Percentiles rank a stretch among this genome's conserved stretches.
phyloP scores from a whole-genome alignment of 92 coral and sea anemone species.

The Paragorgia papillata region DNA sequence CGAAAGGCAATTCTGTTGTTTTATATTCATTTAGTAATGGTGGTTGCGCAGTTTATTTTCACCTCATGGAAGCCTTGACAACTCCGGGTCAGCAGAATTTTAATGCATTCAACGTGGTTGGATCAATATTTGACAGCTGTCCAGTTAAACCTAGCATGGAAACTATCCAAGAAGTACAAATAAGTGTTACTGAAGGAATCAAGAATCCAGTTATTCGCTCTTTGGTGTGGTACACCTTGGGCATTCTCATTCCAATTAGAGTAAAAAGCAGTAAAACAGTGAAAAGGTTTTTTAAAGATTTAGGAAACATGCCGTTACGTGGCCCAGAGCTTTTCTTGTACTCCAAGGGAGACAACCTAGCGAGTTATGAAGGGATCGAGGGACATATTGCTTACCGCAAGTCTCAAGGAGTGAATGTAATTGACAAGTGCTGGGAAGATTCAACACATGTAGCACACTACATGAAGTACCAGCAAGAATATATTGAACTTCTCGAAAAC shows the following conservation, averaged over 20 bases:
- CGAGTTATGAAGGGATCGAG: slow-evolving; percentile 73
- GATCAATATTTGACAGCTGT: slow-evolving; percentile 95
- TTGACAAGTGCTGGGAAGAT: slow-evolving; percentile 76
- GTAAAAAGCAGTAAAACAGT: slow-evolving; percentile 58
- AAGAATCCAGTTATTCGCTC: slow-evolving; percentile 60
- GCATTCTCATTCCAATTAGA: slow-evolving; percentile 58
- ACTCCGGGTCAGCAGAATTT: slow-evolving; percentile 45
- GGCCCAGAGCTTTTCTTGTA: slow-evolving; percentile 71
- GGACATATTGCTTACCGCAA: slow-evolving; percentile 59
- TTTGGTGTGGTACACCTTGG: slow-evolving; percentile 64
- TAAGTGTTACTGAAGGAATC: slow-evolving; percentile 69
- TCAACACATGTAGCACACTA: slow-evolving; percentile 88
- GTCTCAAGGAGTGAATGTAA: slow-evolving; percentile 62
- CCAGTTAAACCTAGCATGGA: slow-evolving; percentile 75
- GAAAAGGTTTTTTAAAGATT: slow-evolving; percentile 62
- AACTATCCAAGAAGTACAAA: slow-evolving; percentile 65
- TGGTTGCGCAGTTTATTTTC: slow-evolving; percentile 74
- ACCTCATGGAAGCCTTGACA: slow-evolving; percentile 66
- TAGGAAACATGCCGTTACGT: slow-evolving; percentile 54
- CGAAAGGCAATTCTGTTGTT: slow-evolving; percentile 60
- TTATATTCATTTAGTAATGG: slow-evolving; percentile 79
- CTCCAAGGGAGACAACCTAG: slow-evolving; percentile 77
- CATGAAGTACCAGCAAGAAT: slow-evolving; percentile 79
- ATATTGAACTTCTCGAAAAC: slow-evolving; percentile 55
- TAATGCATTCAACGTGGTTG: slow-evolving; percentile 65